Evolutionary conservation across 2,888 invertebrate species (phyloP).

Genomic region (Drosophila paracracens): DNA sequence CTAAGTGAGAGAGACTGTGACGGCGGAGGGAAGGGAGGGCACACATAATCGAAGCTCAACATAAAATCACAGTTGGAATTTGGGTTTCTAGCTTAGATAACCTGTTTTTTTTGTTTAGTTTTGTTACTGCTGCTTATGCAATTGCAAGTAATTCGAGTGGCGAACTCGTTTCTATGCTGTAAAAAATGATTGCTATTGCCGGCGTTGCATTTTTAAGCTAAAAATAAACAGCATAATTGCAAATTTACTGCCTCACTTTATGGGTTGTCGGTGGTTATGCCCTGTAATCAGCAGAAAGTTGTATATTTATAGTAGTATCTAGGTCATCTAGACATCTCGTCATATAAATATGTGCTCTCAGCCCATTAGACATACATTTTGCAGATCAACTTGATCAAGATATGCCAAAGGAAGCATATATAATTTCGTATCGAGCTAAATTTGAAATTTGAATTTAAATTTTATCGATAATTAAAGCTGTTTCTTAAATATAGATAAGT

Average conservation of each 20-base stretch:
- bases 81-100: conserved; percentile 66
- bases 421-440: too few relatives aligned
- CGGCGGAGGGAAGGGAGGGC: not conserved
- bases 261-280: conserved; percentile 23
- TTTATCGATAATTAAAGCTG: not conserved
- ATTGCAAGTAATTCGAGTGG: conserved; percentile 35
- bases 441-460: not conserved
- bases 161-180: conserved; percentile 56
- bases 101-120: conserved; percentile 39
- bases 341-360: not conserved
- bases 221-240: conserved; percentile 71
- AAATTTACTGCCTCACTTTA: conserved; percentile 36
- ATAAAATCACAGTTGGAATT: conserved; percentile 46
- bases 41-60: conserved; percentile 37
- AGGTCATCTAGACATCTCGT: not conserved
- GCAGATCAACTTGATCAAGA: too few relatives aligned
- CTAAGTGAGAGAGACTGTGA: not conserved
- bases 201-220: conserved; percentile 46
- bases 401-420: too few relatives aligned
- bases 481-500: too few relatives aligned
- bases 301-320: not conserved
- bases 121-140: conserved; percentile 50
- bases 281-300: not conserved
- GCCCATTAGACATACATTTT: too few relatives aligned
- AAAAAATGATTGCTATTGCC: conserved; percentile 46